Conservation (phyloP, 2,888 invertebrate species). For the Limnephilus rhombicus region DNA sequence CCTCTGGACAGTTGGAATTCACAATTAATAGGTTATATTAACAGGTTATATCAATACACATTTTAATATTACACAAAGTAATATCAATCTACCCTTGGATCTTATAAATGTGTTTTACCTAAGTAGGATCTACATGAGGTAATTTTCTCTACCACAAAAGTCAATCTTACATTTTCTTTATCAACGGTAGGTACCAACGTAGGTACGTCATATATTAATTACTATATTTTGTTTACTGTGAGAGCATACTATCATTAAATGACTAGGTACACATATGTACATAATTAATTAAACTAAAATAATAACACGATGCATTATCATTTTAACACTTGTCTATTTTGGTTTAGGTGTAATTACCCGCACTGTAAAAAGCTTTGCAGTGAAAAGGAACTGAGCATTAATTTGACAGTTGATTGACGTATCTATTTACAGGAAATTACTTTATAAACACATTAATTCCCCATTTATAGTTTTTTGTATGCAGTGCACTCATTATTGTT, state of each 20-base stretch:
- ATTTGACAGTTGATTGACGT: background rate
- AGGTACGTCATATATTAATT: background rate
- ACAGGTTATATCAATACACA: too few relatives aligned
- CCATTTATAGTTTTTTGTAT: background rate
- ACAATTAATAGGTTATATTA: too few relatives aligned
- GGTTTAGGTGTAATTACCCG: background rate
- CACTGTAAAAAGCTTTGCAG: background rate
- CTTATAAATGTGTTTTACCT: too few relatives aligned
- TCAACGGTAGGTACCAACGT: background rate
- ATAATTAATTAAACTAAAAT: background rate
- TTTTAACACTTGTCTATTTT: conserved; percentile 1
- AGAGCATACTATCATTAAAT: background rate
- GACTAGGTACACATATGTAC: background rate
- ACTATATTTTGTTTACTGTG: background rate
- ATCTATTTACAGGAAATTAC: background rate
- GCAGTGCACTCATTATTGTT: background rate
- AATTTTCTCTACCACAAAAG: background rate
- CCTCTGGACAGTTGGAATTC: too few relatives aligned
- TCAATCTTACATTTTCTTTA: background rate
- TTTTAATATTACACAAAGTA: too few relatives aligned
- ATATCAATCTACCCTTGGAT: too few relatives aligned
- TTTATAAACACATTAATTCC: background rate
- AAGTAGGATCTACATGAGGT: background rate
- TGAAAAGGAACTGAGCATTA: background rate
- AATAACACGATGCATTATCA: background rate